Percentiles rank a stretch among this genome's conserved stretches.
phyloP scores from a whole-genome alignment of 2,888 invertebrate species.

The Crematogaster levior region DNA sequence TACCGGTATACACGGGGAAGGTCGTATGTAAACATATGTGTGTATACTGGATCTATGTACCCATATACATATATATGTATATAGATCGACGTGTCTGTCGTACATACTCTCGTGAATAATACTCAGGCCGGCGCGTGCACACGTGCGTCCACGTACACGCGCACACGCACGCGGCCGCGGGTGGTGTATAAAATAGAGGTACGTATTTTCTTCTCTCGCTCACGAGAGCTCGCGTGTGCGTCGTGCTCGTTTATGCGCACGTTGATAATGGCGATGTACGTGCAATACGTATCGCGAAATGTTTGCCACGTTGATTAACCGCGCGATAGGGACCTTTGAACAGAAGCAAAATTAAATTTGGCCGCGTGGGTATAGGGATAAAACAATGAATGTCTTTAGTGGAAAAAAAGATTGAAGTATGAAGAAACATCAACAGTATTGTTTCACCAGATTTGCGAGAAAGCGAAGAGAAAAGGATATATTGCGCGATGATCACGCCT shows the following conservation, averaged over 20 bases:
- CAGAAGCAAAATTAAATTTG: constrained; percentile 39
- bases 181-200: constrained; percentile 67
- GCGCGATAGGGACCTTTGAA: constrained; percentile 27
- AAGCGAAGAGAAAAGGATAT: background rate
- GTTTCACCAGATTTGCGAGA: background rate
- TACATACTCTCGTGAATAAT: constrained; percentile 62
- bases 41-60: background rate
- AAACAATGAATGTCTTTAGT: background rate
- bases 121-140: constrained; percentile 43
- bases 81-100: constrained; percentile 21
- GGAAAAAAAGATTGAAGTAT: background rate
- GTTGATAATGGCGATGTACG: constrained; percentile 18
- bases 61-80: background rate
- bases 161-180: constrained; percentile 9
- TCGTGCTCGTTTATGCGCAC: constrained; percentile 22
- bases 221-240: constrained; percentile 49
- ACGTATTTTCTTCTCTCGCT: constrained; percentile 71
- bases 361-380: background rate
- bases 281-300: constrained; percentile 26
- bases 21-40: constrained; percentile 69
- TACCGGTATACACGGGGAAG: constrained; percentile 69
- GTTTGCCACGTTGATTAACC: constrained; percentile 43
- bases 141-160: background rate
- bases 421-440: background rate
- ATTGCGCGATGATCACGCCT: background rate